These are phyloP conservation scores for Prinia subflava DNA, from an alignment of 2,113 vertebrate genomes.

Conservation along the genomic window DNA sequence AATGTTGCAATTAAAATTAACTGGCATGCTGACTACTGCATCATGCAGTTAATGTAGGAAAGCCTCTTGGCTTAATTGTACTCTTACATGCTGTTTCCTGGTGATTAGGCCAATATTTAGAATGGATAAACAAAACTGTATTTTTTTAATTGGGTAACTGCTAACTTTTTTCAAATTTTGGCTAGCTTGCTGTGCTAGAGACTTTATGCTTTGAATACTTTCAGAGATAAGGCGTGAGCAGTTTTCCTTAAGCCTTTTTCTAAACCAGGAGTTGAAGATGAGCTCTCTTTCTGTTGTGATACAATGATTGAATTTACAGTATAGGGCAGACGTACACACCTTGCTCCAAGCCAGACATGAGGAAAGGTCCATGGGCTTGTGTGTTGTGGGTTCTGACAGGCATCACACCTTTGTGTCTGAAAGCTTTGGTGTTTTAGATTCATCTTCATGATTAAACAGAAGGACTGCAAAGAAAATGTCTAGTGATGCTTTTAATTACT, in stretches of 20 bases:
- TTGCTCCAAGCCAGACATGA: not conserved
- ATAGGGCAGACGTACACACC: accelerated
- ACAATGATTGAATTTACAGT: not conserved
- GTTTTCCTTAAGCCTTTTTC: not conserved
- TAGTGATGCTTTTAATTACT: not conserved
- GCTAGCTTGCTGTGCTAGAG: not conserved
- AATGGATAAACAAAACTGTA: constrained; percentile 17
- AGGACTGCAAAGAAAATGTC: not conserved
- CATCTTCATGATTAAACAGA: not conserved
- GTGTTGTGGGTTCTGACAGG: not conserved
- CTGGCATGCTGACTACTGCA: not conserved
- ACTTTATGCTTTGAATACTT: not conserved
- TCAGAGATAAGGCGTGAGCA: not conserved
- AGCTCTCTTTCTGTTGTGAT: not conserved
- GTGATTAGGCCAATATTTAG: constrained; percentile 2
- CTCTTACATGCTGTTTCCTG: not conserved
- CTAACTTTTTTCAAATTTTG: not conserved
- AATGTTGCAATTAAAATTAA: constrained; percentile 31
- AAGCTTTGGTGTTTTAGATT: not conserved
- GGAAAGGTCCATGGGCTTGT: not conserved
- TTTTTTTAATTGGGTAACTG: not conserved
- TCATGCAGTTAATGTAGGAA: not conserved
- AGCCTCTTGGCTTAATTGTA: constrained; percentile 28
- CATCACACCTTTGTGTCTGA: not conserved
- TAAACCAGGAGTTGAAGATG: not conserved